Conservation (phyloP, 2,797 vertebrate species). For the Enteromius fasciolatus region DNA sequence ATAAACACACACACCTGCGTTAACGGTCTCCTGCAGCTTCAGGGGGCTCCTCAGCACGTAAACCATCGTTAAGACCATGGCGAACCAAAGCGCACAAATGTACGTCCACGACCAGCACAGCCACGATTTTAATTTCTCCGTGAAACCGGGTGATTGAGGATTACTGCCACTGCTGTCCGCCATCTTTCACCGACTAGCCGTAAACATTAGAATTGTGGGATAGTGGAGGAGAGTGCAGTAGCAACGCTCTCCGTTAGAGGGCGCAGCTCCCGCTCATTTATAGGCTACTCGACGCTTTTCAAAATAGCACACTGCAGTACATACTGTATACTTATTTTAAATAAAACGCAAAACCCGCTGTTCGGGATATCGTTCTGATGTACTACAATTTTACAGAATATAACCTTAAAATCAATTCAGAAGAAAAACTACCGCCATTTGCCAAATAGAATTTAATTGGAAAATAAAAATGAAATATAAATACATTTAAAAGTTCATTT, state of each 20-base stretch:
- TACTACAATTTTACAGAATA: not conserved
- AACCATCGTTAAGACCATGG: conserved; percentile 85
- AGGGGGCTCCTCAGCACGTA: conserved; percentile 91
- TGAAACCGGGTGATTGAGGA: conserved; percentile 80
- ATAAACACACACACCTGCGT: conserved; percentile 78
- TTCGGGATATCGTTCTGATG: not conserved
- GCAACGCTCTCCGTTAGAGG: conserved; percentile 31
- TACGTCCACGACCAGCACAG: conserved; percentile 86
- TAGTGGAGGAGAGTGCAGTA: conserved; percentile 56
- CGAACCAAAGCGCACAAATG: conserved; percentile 84
- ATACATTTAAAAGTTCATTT: not conserved
- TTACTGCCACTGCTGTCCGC: conserved; percentile 83
- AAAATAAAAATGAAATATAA: not conserved
- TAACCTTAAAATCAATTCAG: not conserved
- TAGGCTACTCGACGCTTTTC: not conserved
- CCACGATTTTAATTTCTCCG: conserved; percentile 85
- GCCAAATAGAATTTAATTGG: not conserved
- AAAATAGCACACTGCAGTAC: not conserved
- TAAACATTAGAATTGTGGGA: conserved; percentile 83
- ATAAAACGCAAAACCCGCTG: not conserved
- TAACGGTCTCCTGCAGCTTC: conserved; percentile 89
- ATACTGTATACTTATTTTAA: not conserved
- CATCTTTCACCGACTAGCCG: conserved; percentile 86
- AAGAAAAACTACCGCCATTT: not conserved
- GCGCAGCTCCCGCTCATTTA: conserved; percentile 15